These are phyloP conservation scores for Falco novaeseelandiae DNA, from an alignment of 2,797 vertebrate genomes.

Conservation along the genomic window DNA sequence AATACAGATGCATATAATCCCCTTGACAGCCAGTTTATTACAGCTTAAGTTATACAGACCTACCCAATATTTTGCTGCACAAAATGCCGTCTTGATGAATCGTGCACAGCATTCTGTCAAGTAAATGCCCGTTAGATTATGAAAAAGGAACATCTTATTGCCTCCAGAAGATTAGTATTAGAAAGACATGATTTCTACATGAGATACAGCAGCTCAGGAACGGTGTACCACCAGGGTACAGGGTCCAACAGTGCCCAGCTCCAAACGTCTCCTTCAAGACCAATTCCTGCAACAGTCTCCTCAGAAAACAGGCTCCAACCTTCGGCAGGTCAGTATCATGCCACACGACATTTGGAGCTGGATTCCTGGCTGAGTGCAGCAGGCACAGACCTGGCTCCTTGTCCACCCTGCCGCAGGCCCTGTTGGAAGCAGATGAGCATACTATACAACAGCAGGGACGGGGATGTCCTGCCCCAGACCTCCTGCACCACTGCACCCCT, in stretches of 20 bases:
- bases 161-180: background rate
- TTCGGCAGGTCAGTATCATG: rapidly evolving
- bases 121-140: background rate
- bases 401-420: background rate
- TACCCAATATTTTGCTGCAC: background rate
- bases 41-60: background rate
- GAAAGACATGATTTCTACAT: rapidly evolving
- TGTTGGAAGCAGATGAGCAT: no score
- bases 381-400: background rate
- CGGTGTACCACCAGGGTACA: rapidly evolving
- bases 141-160: background rate
- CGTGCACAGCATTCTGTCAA: background rate
- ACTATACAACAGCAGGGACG: no score
- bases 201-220: background rate
- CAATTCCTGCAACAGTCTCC: background rate
- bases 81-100: background rate
- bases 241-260: background rate
- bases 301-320: rapidly evolving
- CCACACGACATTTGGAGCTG: background rate
- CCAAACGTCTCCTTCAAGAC: background rate
- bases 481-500: background rate
- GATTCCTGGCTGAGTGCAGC: background rate
- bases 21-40: background rate
- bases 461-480: background rate
- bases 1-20: background rate